Base-by-base conservation (phyloP, 1,140 invertebrate genomes). In the Daktulosphaira vitifoliae region DNA sequence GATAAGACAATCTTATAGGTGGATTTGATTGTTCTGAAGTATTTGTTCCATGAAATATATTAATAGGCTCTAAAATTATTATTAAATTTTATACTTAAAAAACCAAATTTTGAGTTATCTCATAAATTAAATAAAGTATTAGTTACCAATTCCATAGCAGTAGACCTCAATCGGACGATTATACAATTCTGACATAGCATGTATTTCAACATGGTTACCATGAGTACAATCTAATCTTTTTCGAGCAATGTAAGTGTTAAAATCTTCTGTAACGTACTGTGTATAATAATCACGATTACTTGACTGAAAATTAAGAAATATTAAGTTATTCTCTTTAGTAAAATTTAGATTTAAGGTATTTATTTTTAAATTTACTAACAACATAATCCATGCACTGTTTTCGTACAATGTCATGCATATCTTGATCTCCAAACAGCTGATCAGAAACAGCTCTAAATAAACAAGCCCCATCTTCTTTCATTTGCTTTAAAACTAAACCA, bases 331-430 rank as follows among this genome's bases (percentile, higher is more conserved):
- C n/a, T n/a, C n/a, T n/a, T n/a, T n/a, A n/a, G n/a, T n/a, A n/a
- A n/a, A n/a, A n/a, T n/a, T n/a, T n/a, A n/a, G n/a, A n/a, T n/a
- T n/a, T n/a, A n/a, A n/a, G n/a, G n/a, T n/a, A n/a, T n/a, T n/a
- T n/a, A n/a, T n/a, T n/a, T n/a, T n/a, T n/a, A n/a, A 26, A 16
- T 20, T 18, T 18, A 76, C 82, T 81, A 77, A 92, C 89, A 78
- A 96, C 90, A 71, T 95, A 95, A 77, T 96, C 91, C 84, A 95
- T 92, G 74, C 91, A 95, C 69, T 90, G 83, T 71, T 88, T 85
- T 38, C 92, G 79, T 18, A 95, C 88, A 66, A 85, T 79, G 65
- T 80, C 78, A 75, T 96, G 91, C 88, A 94, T 92, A 71, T 92
- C 91, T 78, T 95, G 88, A 75, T 95, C 90, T 5, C 92, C 92